Conservation (phyloP, 2,113 vertebrate species). For the Clarias gariepinus region DNA sequence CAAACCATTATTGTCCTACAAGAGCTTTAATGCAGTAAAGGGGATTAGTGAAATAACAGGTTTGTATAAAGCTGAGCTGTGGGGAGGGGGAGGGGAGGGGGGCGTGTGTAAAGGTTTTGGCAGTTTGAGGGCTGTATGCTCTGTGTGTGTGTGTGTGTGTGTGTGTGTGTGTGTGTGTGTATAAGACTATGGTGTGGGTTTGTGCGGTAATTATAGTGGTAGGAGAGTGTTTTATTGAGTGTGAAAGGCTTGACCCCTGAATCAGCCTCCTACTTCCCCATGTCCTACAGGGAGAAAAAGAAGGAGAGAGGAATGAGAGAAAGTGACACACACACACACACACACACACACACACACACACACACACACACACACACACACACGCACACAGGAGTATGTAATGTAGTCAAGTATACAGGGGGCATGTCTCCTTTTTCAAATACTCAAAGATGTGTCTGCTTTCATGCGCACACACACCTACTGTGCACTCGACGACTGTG, state of each 20-base stretch:
- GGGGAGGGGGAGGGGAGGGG: not conserved
- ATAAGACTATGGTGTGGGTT: conserved; percentile 44
- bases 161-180: conserved; percentile 39
- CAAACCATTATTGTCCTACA: not conserved
- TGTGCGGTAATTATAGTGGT: conserved; percentile 65
- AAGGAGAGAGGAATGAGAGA: conserved; percentile 8
- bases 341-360: conserved; percentile 27
- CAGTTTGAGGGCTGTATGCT: conserved; percentile 26
- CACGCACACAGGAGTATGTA: not conserved
- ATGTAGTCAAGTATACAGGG: conserved; percentile 45
- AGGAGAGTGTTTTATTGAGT: conserved; percentile 74
- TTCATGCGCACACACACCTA: conserved; percentile 43
- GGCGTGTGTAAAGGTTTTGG: conserved; percentile 37
- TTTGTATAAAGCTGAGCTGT: conserved; percentile 25
- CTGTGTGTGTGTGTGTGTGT: conserved; percentile 43
- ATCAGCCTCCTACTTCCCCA: conserved; percentile 61
- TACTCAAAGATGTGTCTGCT: too few species aligned
- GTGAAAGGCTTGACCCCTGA: conserved; percentile 68
- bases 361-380: not conserved
- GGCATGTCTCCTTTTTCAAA: not conserved
- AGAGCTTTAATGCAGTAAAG: conserved; percentile 19
- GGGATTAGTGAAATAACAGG: conserved; percentile 50
- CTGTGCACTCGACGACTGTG: not conserved
- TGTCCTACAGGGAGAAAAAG: conserved; percentile 49
- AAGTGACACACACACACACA: conserved; percentile 7